Conservation (phyloP, 2,888 invertebrate genomes). For the Euclidia mi region DNA sequence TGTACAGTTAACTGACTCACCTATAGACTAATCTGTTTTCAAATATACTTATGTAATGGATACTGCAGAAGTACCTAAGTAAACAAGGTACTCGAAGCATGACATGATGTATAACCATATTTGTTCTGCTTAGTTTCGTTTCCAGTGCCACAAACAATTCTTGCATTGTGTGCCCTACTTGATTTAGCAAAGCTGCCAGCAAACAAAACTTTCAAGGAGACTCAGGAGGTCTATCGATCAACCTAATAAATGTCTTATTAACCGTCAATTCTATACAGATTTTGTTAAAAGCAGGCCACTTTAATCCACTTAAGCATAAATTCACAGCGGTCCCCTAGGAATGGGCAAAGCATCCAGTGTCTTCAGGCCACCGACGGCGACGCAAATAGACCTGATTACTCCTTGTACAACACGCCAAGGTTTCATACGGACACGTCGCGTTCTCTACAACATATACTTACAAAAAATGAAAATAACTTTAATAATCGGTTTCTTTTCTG, state of each 20-base stretch:
- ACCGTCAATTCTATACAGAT: constrained; percentile 70
- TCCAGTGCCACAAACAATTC: not conserved
- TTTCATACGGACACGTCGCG: constrained; percentile 73
- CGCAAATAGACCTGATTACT: constrained; percentile 59
- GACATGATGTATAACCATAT: not conserved
- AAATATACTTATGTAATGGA: too few relatives aligned
- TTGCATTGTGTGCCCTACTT: not conserved
- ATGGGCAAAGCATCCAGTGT: constrained; percentile 63
- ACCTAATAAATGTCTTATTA: constrained; percentile 76
- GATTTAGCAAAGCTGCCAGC: constrained; percentile 1
- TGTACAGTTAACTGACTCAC: too few relatives aligned
- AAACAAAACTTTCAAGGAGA: constrained; percentile 30
- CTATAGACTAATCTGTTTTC: too few relatives aligned
- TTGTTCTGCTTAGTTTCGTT: not conserved
- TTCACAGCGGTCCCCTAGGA: constrained; percentile 76
- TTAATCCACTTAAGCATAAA: constrained; percentile 85
- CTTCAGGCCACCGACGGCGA: constrained; percentile 63
- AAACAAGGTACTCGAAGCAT: not conserved
- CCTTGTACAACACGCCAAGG: constrained; percentile 68
- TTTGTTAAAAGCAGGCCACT: constrained; percentile 78
- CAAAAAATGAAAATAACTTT: constrained; percentile 68
- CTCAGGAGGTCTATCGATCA: constrained; percentile 69
- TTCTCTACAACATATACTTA: constrained; percentile 29
- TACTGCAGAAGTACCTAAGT: too few relatives aligned
- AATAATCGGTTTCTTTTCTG: constrained; percentile 57